These are phyloP conservation scores for Melangyna quadrimaculata DNA, from an alignment of 2,888 invertebrate genomes.

Conservation along the genomic window DNA sequence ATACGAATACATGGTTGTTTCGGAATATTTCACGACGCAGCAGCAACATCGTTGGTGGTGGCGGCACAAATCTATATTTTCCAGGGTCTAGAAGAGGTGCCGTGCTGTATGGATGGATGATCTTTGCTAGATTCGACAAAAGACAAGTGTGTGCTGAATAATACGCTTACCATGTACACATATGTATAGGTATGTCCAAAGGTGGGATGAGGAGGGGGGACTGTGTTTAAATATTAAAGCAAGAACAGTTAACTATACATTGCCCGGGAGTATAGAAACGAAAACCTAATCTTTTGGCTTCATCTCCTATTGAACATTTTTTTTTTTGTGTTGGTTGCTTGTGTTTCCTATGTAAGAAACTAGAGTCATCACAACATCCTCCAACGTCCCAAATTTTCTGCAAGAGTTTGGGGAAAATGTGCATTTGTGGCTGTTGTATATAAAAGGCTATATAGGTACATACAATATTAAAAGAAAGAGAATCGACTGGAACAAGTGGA, in stretches of 20 bases:
- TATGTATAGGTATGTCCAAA: not conserved
- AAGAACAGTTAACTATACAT: constrained; percentile 9
- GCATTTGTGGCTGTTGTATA: constrained; percentile 18
- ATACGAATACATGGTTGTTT: constrained; percentile 53
- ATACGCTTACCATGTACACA: not conserved
- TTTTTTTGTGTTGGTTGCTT: not conserved
- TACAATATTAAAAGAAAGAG: not conserved
- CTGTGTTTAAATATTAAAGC: constrained; percentile 43
- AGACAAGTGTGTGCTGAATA: constrained; percentile 18
- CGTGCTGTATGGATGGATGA: constrained; percentile 43
- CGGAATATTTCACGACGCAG: constrained; percentile 63
- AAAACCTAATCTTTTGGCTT: constrained; percentile 9
- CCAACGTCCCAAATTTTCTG: not conserved
- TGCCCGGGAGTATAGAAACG: not conserved
- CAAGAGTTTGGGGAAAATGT: constrained; percentile 12
- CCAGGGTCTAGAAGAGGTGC: constrained; percentile 62
- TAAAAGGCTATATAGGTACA: not conserved
- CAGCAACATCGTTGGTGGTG: constrained; percentile 30
- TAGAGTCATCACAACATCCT: not conserved
- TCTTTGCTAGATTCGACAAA: constrained; percentile 41
- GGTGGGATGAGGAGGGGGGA: not conserved
- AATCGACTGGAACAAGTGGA: constrained; percentile 31
- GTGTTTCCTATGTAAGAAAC: constrained; percentile 29
- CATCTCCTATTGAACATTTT: constrained; percentile 10
- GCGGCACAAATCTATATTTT: constrained; percentile 63